phyloP scores from a whole-genome alignment of 2,888 invertebrate genomes.

The Oscheius sp. region DNA sequence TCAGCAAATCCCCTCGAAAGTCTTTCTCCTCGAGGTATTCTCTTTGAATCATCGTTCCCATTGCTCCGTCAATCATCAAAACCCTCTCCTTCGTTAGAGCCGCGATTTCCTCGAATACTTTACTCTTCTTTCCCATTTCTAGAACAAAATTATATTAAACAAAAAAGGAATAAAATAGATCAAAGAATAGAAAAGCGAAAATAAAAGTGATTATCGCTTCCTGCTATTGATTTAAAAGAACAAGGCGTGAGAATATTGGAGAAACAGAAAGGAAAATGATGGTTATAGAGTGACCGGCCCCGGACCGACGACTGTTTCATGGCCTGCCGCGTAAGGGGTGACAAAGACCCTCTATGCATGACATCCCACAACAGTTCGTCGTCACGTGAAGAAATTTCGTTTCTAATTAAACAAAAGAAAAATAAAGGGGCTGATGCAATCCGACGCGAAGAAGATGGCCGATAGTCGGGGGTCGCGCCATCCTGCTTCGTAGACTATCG shows the following conservation, averaged over 20 bases:
- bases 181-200: neutral
- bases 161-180: neutral
- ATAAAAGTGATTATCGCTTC: no score
- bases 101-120: constrained; percentile 50
- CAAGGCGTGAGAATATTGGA: no score
- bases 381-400: no score
- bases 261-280: no score
- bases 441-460: neutral
- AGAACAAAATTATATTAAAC: neutral
- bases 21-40: constrained; percentile 74
- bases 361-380: no score
- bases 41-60: constrained; percentile 77
- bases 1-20: constrained; percentile 72
- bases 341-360: no score
- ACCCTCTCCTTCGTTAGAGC: constrained; percentile 53
- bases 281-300: no score
- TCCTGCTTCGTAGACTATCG: neutral
- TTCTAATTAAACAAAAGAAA: no score
- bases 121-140: constrained; percentile 6
- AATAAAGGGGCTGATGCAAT: neutral
- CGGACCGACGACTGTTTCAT: no score
- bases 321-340: no score
- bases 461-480: neutral
- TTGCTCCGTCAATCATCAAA: constrained; percentile 72
- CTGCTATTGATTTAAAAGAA: no score